Evolutionary conservation across 2,888 invertebrate species (phyloP).

Genomic region (Diarsia dahlii): DNA sequence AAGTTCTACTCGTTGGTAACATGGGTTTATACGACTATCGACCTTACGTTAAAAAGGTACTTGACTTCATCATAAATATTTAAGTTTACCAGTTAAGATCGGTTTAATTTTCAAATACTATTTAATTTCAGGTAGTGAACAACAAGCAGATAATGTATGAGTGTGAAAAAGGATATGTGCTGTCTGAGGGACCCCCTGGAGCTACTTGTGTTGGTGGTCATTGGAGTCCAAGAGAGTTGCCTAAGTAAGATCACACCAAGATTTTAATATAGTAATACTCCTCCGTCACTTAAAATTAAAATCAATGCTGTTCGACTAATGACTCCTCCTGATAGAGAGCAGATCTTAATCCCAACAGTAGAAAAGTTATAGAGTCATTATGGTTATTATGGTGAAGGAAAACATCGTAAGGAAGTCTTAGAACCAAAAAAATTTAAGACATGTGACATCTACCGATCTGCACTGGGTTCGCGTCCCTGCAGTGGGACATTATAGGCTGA

Average conservation of each 20-base stretch:
- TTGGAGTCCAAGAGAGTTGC: slow-evolving; percentile 97
- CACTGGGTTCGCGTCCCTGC: too few relatives aligned
- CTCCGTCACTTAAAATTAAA: neutral
- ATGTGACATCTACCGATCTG: too few relatives aligned
- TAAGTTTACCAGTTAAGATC: too few relatives aligned
- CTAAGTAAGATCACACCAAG: slow-evolving; percentile 89
- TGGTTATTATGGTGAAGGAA: neutral
- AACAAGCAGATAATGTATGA: slow-evolving; percentile 99
- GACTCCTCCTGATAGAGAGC: neutral
- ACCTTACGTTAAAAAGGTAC: slow-evolving; percentile 97
- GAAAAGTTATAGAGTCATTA: too few relatives aligned
- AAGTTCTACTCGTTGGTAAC: slow-evolving; percentile 97
- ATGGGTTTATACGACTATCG: slow-evolving; percentile 99
- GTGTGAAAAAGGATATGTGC: slow-evolving; percentile 97
- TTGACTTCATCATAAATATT: slow-evolving; percentile 34
- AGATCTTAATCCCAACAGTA: neutral
- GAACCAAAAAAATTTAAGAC: too few relatives aligned
- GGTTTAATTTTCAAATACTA: neutral
- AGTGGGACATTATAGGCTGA: too few relatives aligned
- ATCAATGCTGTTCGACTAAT: neutral
- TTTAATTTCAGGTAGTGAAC: slow-evolving; percentile 91
- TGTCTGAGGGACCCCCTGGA: slow-evolving; percentile 97
- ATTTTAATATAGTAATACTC: too few relatives aligned
- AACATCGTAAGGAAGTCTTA: too few relatives aligned
- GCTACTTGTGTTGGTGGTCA: slow-evolving; percentile 98